A percentile compares a stretch with the other conserved stretches of the same genome.
phyloP scores from a whole-genome alignment of 1,140 invertebrate genomes.

The Lanistes nyassanus region DNA sequence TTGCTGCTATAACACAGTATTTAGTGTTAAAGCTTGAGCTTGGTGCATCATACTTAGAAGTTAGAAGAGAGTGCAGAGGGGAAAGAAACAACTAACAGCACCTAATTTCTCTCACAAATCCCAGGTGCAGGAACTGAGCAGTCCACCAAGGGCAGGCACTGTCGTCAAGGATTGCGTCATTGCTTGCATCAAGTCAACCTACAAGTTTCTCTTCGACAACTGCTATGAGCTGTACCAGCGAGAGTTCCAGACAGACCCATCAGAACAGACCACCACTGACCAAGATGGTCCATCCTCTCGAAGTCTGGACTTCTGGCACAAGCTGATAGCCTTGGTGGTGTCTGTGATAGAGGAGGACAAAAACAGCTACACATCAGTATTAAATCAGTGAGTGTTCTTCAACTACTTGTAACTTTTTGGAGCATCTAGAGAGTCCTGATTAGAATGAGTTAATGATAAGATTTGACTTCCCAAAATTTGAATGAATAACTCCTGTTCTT shows the following conservation, averaged over 20 bases:
- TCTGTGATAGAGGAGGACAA: constrained; percentile 99
- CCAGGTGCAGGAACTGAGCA: constrained; percentile 96
- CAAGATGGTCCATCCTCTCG: constrained; percentile 57
- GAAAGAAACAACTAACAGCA: no score
- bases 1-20: neutral
- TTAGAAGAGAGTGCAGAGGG: no score
- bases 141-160: constrained; percentile 95
- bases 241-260: constrained; percentile 82
- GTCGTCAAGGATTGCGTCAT: constrained; percentile 99
- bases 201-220: constrained; percentile 98
- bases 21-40: no score
- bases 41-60: no score
- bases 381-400: constrained; percentile 84
- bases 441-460: no score
- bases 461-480: no score
- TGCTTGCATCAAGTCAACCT: constrained; percentile 96
- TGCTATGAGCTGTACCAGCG: constrained; percentile 94
- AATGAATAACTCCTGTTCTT: no score
- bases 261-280: constrained; percentile 47
- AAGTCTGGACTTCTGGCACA: constrained; percentile 98
- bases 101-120: constrained; percentile 25
- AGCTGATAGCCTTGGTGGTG: constrained; percentile 95
- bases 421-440: no score
- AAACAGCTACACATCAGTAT: constrained; percentile 97
- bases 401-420: no score